These are phyloP conservation scores for Piprites chloris DNA, from an alignment of 2,113 vertebrate species.

Conservation along the genomic window DNA sequence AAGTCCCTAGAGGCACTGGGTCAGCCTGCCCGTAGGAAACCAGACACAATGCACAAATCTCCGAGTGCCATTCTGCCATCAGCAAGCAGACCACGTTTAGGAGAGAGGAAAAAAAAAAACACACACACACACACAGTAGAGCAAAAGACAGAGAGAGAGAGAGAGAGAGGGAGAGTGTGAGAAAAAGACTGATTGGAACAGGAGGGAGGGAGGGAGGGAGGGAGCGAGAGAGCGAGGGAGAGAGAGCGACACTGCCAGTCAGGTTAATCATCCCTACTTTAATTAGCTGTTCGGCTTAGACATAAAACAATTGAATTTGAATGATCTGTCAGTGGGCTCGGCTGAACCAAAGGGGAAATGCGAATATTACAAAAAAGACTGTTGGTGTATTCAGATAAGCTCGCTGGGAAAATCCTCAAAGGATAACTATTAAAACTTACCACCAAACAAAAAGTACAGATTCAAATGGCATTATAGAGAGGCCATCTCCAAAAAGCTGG, in stretches of 20 bases:
- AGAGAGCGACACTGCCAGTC: conserved; percentile 83
- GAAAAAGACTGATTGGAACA: conserved; percentile 74
- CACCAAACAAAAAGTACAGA: conserved; percentile 79
- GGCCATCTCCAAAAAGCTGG: conserved; percentile 59
- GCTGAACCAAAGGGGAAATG: conserved; percentile 85
- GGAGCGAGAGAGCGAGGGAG: conserved; percentile 70
- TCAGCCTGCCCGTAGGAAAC: conserved; percentile 98
- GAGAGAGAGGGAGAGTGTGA: conserved; percentile 69
- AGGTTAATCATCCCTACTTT: conserved; percentile 95
- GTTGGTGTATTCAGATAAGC: conserved; percentile 83
- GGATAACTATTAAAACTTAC: conserved; percentile 82
- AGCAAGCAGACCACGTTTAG: conserved; percentile 86
- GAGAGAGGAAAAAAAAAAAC: conserved; percentile 75
- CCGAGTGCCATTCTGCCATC: conserved; percentile 90
- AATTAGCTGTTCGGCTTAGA: conserved; percentile 92
- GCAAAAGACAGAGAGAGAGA: conserved; percentile 65
- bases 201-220: conserved; percentile 65
- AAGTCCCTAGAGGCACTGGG: conserved; percentile 94
- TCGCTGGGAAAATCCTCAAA: conserved; percentile 79
- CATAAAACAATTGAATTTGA: conserved; percentile 90
- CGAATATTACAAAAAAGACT: conserved; percentile 83
- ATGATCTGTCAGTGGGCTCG: conserved; percentile 86
- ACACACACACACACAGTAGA: conserved; percentile 59
- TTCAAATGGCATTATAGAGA: conserved; percentile 65
- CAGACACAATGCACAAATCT: conserved; percentile 99